Evolutionary conservation across 2,113 vertebrate genomes (phyloP).

Genomic region (Potamarius usumacintae): DNA sequence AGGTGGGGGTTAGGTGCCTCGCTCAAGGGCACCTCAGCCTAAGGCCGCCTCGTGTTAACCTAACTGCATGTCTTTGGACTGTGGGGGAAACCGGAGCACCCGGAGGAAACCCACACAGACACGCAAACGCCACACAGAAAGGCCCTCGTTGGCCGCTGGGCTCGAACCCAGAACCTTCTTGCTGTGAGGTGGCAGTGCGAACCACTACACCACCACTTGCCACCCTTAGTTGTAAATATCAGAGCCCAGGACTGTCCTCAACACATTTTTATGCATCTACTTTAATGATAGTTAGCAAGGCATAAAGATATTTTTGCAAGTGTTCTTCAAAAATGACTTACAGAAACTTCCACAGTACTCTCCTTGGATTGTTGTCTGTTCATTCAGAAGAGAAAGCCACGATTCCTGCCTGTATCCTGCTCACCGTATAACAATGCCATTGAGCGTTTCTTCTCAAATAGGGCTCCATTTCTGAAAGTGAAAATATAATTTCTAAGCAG

Average conservation of each 20-base stretch:
- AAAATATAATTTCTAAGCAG: conserved; percentile 21
- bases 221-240: not conserved
- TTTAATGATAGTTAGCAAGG: not conserved
- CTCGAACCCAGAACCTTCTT: no score
- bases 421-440: conserved; percentile 18
- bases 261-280: not conserved
- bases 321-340: not conserved
- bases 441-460: not conserved
- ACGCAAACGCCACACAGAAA: no score
- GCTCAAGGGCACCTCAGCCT: no score
- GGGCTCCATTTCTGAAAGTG: conserved; percentile 14
- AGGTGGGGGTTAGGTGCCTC: no score
- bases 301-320: not conserved
- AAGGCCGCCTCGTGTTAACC: no score
- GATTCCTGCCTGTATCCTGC: not conserved
- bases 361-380: not conserved
- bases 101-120: no score
- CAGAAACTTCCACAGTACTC: not conserved
- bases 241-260: not conserved
- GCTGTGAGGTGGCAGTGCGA: no score
- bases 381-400: not conserved
- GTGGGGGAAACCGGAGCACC: no score
- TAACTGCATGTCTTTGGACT: no score
- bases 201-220: no score
- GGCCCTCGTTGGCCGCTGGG: no score